Evolutionary conservation across 2,888 invertebrate species (phyloP), one percentile per base, ranked within the genome.

Genomic region (Hirtodrosophila duncani): DNA sequence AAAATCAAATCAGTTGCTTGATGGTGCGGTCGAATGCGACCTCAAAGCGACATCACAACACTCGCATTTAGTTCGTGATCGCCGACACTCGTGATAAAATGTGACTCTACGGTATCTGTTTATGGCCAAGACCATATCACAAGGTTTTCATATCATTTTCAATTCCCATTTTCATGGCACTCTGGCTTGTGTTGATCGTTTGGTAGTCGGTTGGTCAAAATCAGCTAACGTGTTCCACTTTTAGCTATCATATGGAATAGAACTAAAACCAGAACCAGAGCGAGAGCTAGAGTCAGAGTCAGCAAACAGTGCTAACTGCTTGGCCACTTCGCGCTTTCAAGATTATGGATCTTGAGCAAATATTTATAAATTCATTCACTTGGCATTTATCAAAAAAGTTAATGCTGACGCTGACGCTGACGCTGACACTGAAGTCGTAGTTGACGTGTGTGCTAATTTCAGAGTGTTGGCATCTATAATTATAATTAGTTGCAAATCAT

Each of bases 381-480:
- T 37, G 34, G 18, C 58, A 26, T 50, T 33, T 42, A 61, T 57
- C 50, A 46, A 30, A n/a, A n/a, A n/a, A n/a, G n/a, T 29, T 13
- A n/a, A n/a, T n/a, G n/a, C n/a, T n/a, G n/a, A n/a, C n/a, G n/a
- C n/a, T n/a, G n/a, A n/a, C n/a, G n/a, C n/a, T n/a, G n/a, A n/a
- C n/a, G n/a, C n/a, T n/a, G n/a, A n/a, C n/a, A n/a, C n/a, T n/a
- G n/a, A n/a, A n/a, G 43, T n/a, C 49, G 17, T 13, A 9, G 30
- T 31, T 49, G 53, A 53, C 45, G 45, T 50, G 45, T 63, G 67
- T 74, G 70, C 64, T 74, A 69, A 70, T 74, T 74, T 61, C 41
- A 13, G 9, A 3, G 9, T n/a, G 13, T 11, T 10, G 39, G 34
- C 30, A 41, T 53, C 42, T 53, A 34, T 51, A 51, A 23, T 27